phyloP scores from a whole-genome alignment of 2,113 vertebrate genomes.

The Ploceus nigricollis region DNA sequence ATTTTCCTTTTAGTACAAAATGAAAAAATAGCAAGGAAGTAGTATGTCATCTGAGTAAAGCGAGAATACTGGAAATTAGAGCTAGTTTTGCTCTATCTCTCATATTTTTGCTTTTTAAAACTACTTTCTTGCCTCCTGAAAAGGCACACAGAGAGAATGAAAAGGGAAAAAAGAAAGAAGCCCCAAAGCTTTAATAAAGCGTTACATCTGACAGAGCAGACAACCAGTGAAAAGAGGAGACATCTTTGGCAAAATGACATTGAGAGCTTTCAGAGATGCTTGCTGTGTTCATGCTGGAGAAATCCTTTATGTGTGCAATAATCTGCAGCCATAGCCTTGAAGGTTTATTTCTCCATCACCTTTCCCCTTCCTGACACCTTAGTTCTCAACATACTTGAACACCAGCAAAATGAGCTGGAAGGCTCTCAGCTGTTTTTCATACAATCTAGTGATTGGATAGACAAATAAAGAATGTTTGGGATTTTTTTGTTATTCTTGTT shows the following conservation, averaged over 20 bases:
- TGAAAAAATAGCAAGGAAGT: not conserved
- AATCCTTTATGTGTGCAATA: not conserved
- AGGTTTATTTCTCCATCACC: not conserved
- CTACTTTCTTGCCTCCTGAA: not conserved
- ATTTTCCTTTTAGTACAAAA: not conserved
- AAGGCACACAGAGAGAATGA: not conserved
- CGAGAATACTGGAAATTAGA: not conserved
- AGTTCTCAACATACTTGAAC: not conserved
- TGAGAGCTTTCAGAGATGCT: conserved; percentile 12
- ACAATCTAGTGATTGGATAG: not conserved
- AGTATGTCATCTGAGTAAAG: not conserved
- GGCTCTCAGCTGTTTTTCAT: not conserved
- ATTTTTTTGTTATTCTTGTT: not conserved
- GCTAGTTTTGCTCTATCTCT: not conserved
- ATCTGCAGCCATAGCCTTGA: not conserved
- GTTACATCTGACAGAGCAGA: not conserved
- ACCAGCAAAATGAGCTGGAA: not conserved
- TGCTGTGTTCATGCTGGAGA: not conserved
- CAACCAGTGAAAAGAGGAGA: not conserved
- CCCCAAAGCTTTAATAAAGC: conserved; percentile 40
- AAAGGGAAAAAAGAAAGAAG: not conserved
- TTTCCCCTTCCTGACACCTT: not conserved
- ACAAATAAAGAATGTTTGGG: not conserved
- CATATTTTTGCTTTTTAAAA: not conserved
- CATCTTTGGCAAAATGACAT: conserved; percentile 20